phyloP scores from a whole-genome alignment of 2,888 invertebrate species.

The Zaprionus bogoriensis region DNA sequence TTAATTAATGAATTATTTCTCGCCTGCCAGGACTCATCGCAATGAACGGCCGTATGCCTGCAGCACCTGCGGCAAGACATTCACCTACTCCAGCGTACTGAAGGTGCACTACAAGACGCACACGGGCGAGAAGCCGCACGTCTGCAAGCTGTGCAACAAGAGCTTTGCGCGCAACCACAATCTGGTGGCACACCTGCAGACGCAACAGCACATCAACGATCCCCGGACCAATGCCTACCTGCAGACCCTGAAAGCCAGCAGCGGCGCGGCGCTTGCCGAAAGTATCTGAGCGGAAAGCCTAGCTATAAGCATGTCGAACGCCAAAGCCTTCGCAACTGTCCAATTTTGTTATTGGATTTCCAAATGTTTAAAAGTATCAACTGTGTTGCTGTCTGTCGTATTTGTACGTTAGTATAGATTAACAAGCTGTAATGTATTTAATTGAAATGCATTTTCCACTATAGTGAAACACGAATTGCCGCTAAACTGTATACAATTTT shows the following conservation, averaged over 20 bases:
- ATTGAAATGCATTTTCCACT: too few species aligned
- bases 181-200: constrained; percentile 81
- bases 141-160: constrained; percentile 80
- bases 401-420: too few species aligned
- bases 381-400: too few species aligned
- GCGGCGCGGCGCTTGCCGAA: not conserved
- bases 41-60: constrained; percentile 81
- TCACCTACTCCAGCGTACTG: constrained; percentile 81
- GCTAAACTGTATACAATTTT: constrained; percentile 29
- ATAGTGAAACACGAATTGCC: not conserved
- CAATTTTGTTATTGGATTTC: too few species aligned
- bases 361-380: too few species aligned
- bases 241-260: constrained; percentile 26
- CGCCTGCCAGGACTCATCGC: constrained; percentile 75
- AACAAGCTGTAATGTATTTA: too few species aligned
- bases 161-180: constrained; percentile 81
- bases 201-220: constrained; percentile 80
- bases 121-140: constrained; percentile 82
- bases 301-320: too few species aligned
- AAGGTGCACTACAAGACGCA: constrained; percentile 81
- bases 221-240: constrained; percentile 62
- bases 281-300: too few species aligned
- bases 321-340: too few species aligned
- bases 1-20: too few species aligned
- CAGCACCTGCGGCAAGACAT: constrained; percentile 80